A percentile compares a stretch with the other conserved stretches of the same genome.
Conservation (phyloP, 2,797 vertebrate species). For the Aythya fuligula region DNA sequence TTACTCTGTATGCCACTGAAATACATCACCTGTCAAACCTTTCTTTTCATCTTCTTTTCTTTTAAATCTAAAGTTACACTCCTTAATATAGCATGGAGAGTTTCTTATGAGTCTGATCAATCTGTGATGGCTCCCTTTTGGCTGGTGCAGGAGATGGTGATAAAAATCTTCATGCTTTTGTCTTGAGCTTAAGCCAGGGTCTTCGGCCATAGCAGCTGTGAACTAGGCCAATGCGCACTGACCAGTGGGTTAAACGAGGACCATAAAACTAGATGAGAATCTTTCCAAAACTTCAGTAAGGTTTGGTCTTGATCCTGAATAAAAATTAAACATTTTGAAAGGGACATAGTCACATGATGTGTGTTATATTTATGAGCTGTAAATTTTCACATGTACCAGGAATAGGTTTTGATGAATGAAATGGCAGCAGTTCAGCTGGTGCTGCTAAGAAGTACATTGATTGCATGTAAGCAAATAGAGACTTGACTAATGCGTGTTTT, state of each 20-base stretch:
- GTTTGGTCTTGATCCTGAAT: neutral
- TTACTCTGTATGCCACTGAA: neutral
- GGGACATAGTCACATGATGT: neutral
- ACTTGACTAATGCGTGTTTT: neutral
- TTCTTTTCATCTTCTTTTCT: neutral
- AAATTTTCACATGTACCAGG: neutral
- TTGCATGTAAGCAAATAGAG: neutral
- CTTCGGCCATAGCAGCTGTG: neutral
- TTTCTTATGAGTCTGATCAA: neutral
- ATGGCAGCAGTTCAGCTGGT: neutral
- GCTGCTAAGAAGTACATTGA: neutral
- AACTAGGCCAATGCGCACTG: neutral
- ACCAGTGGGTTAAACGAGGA: neutral
- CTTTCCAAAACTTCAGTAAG: neutral
- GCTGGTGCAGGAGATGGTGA: neutral
- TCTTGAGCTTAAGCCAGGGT: neutral
- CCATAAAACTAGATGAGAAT: neutral
- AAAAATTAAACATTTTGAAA: neutral
- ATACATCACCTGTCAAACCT: neutral
- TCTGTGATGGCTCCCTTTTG: neutral
- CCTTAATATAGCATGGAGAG: neutral
- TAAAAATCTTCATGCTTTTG: neutral
- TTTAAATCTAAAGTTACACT: neutral
- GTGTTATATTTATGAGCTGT: neutral
- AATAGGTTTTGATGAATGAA: slow-evolving; percentile 11